These are phyloP conservation scores for Drosophila murphyi DNA, from an alignment of 1,140 invertebrate species.

Conservation along the genomic window DNA sequence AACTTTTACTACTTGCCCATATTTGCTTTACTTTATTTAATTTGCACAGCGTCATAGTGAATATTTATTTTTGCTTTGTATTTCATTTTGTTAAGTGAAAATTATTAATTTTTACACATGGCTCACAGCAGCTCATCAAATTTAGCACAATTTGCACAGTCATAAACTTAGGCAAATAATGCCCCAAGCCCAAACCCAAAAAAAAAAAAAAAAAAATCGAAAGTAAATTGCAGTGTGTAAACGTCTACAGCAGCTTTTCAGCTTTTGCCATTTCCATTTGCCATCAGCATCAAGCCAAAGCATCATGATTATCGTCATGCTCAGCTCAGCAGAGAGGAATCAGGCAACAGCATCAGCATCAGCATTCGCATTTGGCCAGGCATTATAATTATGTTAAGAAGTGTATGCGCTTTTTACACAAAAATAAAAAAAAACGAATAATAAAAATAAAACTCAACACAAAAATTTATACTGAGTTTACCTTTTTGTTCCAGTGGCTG, in stretches of 20 bases:
- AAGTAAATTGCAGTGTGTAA: conserved; percentile 40
- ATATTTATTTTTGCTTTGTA: conserved; percentile 40
- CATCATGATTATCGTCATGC: conserved; percentile 46
- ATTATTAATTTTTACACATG: conserved; percentile 77
- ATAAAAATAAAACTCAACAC: conserved; percentile 48
- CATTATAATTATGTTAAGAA: conserved; percentile 76
- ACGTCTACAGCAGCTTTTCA: conserved; percentile 23
- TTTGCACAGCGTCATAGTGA: neutral
- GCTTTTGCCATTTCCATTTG: conserved; percentile 11
- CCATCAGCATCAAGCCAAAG: conserved; percentile 3
- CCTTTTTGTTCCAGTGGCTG: conserved; percentile 62
- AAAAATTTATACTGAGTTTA: conserved; percentile 36
- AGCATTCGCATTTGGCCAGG: conserved; percentile 62
- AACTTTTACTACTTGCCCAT: neutral
- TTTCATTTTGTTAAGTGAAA: conserved; percentile 71
- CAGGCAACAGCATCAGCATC: conserved; percentile 44
- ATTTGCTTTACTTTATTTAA: conserved; percentile 14
- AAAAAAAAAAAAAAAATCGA: neutral
- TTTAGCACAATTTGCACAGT: conserved; percentile 58
- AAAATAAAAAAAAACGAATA: conserved; percentile 62
- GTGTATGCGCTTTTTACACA: conserved; percentile 63
- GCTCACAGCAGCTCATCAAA: conserved; percentile 61
- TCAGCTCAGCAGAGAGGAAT: conserved; percentile 8
- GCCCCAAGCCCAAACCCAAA: conserved; percentile 3
- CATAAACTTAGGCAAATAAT: conserved; percentile 74